phyloP scores from a whole-genome alignment of 2,797 vertebrate species.

The Lemur catta region DNA sequence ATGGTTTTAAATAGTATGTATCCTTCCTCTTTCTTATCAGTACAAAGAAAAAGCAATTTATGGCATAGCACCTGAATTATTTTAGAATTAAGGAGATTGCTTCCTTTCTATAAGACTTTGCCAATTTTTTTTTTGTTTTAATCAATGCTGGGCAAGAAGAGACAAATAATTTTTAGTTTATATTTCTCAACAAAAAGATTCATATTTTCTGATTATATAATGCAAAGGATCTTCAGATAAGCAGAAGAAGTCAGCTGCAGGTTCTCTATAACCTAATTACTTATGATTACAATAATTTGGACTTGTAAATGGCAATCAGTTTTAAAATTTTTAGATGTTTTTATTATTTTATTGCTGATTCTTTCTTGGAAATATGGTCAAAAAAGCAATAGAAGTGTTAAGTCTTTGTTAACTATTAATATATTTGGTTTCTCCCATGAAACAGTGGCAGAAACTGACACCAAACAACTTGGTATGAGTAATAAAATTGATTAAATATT shows the following conservation, averaged over 20 bases:
- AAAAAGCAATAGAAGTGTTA: background rate
- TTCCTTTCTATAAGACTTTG: background rate
- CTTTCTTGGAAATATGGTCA: conserved; percentile 21
- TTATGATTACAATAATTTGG: background rate
- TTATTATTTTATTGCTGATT: conserved; percentile 31
- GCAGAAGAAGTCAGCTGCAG: background rate
- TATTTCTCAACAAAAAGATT: conserved; percentile 14
- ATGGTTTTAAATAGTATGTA: background rate
- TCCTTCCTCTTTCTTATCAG: background rate
- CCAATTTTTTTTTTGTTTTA: conserved; percentile 32
- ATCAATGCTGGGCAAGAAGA: conserved; percentile 10
- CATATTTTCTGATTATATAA: conserved; percentile 35
- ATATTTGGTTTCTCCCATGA: background rate
- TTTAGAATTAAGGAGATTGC: conserved; percentile 2
- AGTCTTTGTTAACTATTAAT: background rate
- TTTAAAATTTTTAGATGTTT: conserved; percentile 30
- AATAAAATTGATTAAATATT: conserved; percentile 34
- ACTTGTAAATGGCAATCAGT: background rate
- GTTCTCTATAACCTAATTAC: background rate
- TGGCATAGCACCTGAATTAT: background rate
- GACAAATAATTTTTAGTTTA: background rate
- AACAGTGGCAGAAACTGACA: conserved; percentile 23
- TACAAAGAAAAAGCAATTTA: background rate
- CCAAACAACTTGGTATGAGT: background rate
- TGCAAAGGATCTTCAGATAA: conserved; percentile 1